Evolutionary conservation across 92 coral and sea anemone genomes (phyloP), one percentile per base, ranked within the genome.

Genomic region (Porites evermanni): DNA sequence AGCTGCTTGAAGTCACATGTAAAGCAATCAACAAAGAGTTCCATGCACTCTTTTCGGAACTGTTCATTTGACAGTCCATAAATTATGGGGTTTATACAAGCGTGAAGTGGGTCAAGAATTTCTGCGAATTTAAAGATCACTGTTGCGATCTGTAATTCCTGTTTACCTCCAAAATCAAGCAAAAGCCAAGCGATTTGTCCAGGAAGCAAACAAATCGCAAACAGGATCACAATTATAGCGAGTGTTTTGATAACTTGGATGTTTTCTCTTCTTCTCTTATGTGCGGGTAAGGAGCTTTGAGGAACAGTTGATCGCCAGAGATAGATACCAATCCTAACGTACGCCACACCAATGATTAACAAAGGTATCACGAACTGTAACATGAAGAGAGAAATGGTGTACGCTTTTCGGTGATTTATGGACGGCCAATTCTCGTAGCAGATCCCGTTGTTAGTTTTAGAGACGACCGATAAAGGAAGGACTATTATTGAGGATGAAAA

Each of bases 121-220:
- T 87, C 83, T 47, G 94, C 79, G 54, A 84, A 83, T 51, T 73
- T 79, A 67, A 78, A 84, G 50, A 94, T 67, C 50, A 72, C 87
- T 7, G 71, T 64, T 18, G 88, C 61, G 17, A 79, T 70, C 13
- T 72, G 86, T 71, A 69, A 56, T 4, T 54, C 58, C 53, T 87
- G 50, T 17, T 78, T 82, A 7, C 83, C 71, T 1, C 98, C 98
- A 74, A 94, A 94, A 66, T 92, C 95, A 7, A 66, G 63, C 61
- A 93, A 75, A 92, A 94, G 80, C 98, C 98, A 94, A 18, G 93
- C 94, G 38, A 94, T 88, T 38, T 93, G 87, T 7, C 91, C 92
- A 19, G 98, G 98, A 16, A 94, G 67, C 77, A 93, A 78, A 53
- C 89, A 83, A 61, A 88, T 74, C 12, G 95, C 87, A 58, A 94